Evolutionary conservation across 92 coral and sea anemone species (phyloP), one percentile per base, ranked within the genome.

Genomic region (Blastomussa wellsi): DNA sequence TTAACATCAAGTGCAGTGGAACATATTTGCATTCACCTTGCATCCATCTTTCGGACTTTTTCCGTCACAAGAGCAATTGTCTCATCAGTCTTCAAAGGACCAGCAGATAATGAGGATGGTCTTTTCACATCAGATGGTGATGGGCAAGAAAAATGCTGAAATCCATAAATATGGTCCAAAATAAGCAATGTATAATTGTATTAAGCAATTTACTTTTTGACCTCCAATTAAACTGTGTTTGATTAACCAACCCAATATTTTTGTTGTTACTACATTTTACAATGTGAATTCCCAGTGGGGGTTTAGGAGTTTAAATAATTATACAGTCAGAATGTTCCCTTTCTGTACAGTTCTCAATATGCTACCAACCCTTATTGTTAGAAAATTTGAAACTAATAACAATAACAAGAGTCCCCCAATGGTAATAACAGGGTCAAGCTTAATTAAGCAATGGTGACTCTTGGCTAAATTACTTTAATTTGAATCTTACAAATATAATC

Each of bases 21-120:
- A 62, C 13, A 62, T 0, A 49, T 77, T 53, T 10, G 26, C 55
- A 83, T 88, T 76, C 78, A 97, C 99, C 98, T 93, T 47, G 99
- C 93, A 72, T 97, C 92, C 99, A 97, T 97, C 66, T 91, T 84
- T 69, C 98, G 83, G 74, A 97, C 99, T 93, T 97, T 97, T 72
- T 97, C 89, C n/a, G 99, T 97, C 60, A 95, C 98, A 77, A 90
- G 86, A 71, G 92, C 87, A 13, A 97, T 92, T 16, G 99, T 91
- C n/a, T 93, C 85, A 19, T 90, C 97, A 42, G 98, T 88, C 15
- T 84, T 86, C 29, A 95, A 48, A 16, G 90, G 87, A 70, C 82
- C 64, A 28, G 94, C 74, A 29, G 92, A 84, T 76, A 86, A 84
- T 31, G 98, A 90, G 8, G 94, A 89, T 36, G 98, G 95, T 15